A percentile compares a stretch with the other conserved stretches of the same genome.
Conservation (phyloP, 1,140 invertebrate genomes). For the Temnothorax longispinosus region DNA sequence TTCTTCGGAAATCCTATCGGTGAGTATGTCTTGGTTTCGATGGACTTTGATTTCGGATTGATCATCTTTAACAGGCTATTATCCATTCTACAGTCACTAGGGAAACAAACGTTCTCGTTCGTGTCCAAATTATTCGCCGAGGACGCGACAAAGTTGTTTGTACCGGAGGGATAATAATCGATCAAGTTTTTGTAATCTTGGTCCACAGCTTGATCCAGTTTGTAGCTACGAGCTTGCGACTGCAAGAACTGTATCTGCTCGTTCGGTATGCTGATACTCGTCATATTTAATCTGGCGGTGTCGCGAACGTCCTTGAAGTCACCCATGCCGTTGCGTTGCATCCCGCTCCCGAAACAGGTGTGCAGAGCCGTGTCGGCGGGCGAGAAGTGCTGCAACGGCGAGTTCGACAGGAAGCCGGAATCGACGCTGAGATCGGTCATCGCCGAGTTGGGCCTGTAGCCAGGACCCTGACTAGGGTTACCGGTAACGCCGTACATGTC, state of each 20-base stretch:
- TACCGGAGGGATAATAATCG: conserved; percentile 76
- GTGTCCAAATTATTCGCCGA: conserved; percentile 68
- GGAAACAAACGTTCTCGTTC: conserved; percentile 73
- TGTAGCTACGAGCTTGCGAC: conserved; percentile 74
- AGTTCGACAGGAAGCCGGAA: conserved; percentile 83
- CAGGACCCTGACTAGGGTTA: conserved; percentile 66
- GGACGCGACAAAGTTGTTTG: conserved; percentile 73
- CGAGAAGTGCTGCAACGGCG: conserved; percentile 82
- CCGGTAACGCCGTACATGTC: conserved; percentile 76
- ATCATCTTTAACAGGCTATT: conserved; percentile 78
- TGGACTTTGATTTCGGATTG: conserved; percentile 77
- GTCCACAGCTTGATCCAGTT: conserved; percentile 74
- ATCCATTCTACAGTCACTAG: conserved; percentile 76
- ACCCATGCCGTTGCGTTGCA: conserved; percentile 76
- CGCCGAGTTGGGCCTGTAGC: conserved; percentile 79
- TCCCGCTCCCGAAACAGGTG: conserved; percentile 77
- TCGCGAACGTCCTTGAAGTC: conserved; percentile 80
- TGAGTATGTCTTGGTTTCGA: conserved; percentile 76
- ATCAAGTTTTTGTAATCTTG: conserved; percentile 80
- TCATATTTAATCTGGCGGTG: conserved; percentile 70
- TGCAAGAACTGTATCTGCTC: conserved; percentile 78
- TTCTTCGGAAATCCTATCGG: conserved; percentile 82
- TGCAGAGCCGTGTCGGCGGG: conserved; percentile 79
- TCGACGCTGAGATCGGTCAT: conserved; percentile 83
- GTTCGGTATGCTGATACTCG: conserved; percentile 70